A percentile compares a stretch with the other conserved stretches of the same genome.
phyloP scores from a whole-genome alignment of 1,140 invertebrate genomes.

The Drosophila subpulchrella region DNA sequence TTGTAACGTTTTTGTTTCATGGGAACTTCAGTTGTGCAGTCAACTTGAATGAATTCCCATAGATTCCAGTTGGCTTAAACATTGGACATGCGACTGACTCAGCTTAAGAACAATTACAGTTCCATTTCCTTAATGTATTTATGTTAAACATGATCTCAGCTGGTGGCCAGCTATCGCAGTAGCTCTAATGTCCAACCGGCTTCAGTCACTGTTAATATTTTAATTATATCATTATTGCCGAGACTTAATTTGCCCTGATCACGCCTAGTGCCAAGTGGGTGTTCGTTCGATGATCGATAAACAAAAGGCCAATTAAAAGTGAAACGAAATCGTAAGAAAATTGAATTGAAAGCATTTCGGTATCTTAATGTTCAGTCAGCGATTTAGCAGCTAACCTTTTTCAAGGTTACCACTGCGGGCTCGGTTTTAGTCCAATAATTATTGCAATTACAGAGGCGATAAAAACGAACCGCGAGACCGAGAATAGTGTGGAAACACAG shows the following conservation, averaged over 20 bases:
- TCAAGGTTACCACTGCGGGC: slow-evolving; percentile 46
- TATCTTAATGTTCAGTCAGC: slow-evolving; percentile 17
- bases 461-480: slow-evolving; percentile 41
- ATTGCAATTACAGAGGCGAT: slow-evolving; percentile 78
- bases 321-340: slow-evolving; percentile 29
- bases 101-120: slow-evolving; percentile 22
- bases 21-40: slow-evolving; percentile 6
- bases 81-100: slow-evolving; percentile 5
- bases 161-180: slow-evolving; percentile 45
- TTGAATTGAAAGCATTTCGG: slow-evolving; percentile 43
- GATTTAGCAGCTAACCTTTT: slow-evolving; percentile 58
- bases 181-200: slow-evolving; percentile 27
- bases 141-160: slow-evolving; percentile 25
- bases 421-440: slow-evolving; percentile 50
- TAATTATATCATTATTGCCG: slow-evolving; percentile 63
- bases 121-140: slow-evolving; percentile 37
- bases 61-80: not conserved
- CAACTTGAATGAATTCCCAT: slow-evolving; percentile 2
- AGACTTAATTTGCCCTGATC: slow-evolving; percentile 56
- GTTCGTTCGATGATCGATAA: slow-evolving; percentile 43
- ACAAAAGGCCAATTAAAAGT: slow-evolving; percentile 45
- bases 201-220: slow-evolving; percentile 66
- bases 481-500: slow-evolving; percentile 48
- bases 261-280: slow-evolving; percentile 49
- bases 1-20: slow-evolving; percentile 13